A percentile compares a stretch with the other conserved stretches of the same genome.
These are phyloP conservation scores for Rotaria magnacalcarata DNA, from an alignment of 2,888 invertebrate genomes.

Conservation along the genomic window DNA sequence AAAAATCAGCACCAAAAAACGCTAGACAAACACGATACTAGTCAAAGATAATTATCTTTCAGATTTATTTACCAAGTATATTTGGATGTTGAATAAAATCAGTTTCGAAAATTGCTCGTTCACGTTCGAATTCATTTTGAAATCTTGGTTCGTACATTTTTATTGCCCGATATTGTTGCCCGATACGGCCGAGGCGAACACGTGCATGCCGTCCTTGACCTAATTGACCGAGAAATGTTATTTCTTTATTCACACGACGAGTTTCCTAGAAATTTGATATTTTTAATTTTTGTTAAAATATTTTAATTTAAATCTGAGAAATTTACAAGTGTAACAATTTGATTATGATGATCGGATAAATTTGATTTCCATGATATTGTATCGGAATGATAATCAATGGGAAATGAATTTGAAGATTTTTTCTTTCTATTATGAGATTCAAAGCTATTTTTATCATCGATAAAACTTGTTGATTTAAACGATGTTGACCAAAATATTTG, in stretches of 20 bases:
- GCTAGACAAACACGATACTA: neutral
- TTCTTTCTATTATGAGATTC: neutral
- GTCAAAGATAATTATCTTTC: neutral
- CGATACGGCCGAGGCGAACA: neutral
- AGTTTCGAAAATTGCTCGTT: neutral
- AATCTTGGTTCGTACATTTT: constrained; percentile 12
- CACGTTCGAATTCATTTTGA: neutral
- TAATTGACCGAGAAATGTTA: neutral
- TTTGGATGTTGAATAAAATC: constrained; percentile 18
- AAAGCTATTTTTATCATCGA: neutral
- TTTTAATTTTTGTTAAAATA: neutral
- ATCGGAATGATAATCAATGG: neutral
- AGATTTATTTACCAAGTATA: neutral
- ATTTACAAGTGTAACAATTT: neutral
- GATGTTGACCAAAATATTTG: neutral
- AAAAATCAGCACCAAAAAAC: constrained; percentile 12
- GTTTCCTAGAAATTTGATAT: neutral
- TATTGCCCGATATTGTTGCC: neutral
- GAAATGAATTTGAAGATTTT: neutral
- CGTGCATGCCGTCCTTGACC: constrained; percentile 16
- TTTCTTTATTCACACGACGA: constrained; percentile 19
- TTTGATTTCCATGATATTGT: neutral
- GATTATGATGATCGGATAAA: neutral
- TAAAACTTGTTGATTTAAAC: neutral
- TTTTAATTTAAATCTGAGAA: neutral